Conservation (phyloP, 2,888 invertebrate species). For the Zygothrica quintamaculata region DNA sequence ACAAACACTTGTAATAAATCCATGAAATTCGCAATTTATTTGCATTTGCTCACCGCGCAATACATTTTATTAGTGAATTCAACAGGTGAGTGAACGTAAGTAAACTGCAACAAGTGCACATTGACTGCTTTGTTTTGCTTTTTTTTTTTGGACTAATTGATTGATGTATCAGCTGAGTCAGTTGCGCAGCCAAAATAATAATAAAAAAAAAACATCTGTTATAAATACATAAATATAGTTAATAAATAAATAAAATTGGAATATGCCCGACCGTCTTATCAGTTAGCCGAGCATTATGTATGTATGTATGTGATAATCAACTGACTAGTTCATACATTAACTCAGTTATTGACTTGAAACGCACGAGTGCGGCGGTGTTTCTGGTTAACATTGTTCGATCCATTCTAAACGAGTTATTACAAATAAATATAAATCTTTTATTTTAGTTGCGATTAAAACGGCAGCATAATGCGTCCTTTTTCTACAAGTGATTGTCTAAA, state of each 20-base stretch:
- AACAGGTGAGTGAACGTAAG: conserved; percentile 29
- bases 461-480: conserved; percentile 71
- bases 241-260: conserved; percentile 8
- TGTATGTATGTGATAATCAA: conserved; percentile 46
- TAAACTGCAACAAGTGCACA: background rate
- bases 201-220: conserved; percentile 1
- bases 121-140: background rate
- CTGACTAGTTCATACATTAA: conserved; percentile 28
- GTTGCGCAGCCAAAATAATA: background rate
- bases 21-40: background rate
- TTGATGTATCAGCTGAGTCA: background rate
- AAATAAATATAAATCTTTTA: conserved; percentile 17
- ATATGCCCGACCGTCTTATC: conserved; percentile 49
- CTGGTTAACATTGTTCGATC: background rate
- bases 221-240: conserved; percentile 3
- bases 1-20: conserved; percentile 18
- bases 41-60: conserved; percentile 6
- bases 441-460: conserved; percentile 37
- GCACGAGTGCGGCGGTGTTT: conserved; percentile 45
- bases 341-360: conserved; percentile 55
- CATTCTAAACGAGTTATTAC: too few relatives aligned
- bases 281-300: conserved; percentile 48
- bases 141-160: conserved; percentile 6
- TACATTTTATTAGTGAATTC: conserved; percentile 4
- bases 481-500: conserved; percentile 74